Evolutionary conservation across 2,888 invertebrate species (phyloP).

Genomic region (Philereme vetulata): DNA sequence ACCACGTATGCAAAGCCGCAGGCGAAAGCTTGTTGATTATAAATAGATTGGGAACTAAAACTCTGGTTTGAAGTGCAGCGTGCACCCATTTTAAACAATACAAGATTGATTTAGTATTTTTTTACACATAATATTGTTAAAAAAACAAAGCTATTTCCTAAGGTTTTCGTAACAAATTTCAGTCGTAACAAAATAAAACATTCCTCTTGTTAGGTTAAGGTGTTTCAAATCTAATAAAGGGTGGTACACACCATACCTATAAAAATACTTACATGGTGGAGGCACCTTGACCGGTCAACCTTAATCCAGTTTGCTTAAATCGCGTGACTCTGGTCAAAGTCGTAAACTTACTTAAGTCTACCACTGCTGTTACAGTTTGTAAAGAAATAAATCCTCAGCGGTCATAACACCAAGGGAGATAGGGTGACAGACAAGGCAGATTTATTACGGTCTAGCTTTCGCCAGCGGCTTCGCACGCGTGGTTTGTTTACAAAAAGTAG

Average conservation of each 20-base stretch:
- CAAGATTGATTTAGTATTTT: not conserved
- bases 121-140: no score
- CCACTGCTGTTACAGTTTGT: constrained; percentile 10
- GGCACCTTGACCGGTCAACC: constrained; percentile 18
- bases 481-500: no score
- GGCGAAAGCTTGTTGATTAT: no score
- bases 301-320: constrained; percentile 8
- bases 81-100: not conserved
- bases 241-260: not conserved
- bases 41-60: constrained; percentile 4
- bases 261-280: not conserved
- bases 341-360: constrained; percentile 16
- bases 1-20: no score
- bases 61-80: not conserved
- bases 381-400: constrained; percentile 22
- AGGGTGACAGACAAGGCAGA: not conserved
- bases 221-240: constrained; percentile 7
- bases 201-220: not conserved
- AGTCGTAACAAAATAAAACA: not conserved
- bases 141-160: no score
- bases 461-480: no score
- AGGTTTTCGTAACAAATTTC: not conserved
- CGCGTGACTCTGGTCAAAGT: constrained; percentile 25
- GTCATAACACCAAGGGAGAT: not conserved
- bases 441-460: not conserved